A percentile compares a stretch with the other conserved stretches of the same genome.
Evolutionary conservation across 2,888 invertebrate genomes (phyloP).

Genomic region (Scaptomyza parva): DNA sequence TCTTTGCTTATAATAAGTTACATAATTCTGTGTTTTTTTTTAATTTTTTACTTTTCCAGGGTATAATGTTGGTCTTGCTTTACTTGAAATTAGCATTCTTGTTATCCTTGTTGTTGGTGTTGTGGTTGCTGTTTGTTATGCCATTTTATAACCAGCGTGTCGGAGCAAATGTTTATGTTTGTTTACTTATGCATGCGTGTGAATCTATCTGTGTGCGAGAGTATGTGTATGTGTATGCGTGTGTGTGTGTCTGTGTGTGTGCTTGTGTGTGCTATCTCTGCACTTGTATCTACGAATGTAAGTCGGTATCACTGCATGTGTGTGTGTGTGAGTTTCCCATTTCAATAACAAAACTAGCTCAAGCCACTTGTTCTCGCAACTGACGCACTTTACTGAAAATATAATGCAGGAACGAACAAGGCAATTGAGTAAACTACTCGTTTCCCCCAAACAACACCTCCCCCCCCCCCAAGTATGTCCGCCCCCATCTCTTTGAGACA

Average conservation of each 20-base stretch:
- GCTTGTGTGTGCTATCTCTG: conserved; percentile 39
- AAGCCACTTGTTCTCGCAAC: conserved; percentile 78
- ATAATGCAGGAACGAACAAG: conserved; percentile 73
- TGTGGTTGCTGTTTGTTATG: conserved; percentile 74
- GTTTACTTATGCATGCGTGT: conserved; percentile 78
- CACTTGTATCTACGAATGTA: conserved; percentile 52
- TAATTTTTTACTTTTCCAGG: not conserved
- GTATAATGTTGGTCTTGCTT: not conserved
- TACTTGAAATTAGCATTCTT: not conserved
- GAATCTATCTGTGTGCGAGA: conserved; percentile 11
- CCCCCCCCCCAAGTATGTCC: rapidly evolving
- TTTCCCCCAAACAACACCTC: not conserved
- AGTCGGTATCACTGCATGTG: conserved; percentile 19
- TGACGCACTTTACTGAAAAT: conserved; percentile 76
- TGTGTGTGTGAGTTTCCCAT: conserved; percentile 53
- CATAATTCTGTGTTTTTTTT: too few species aligned
- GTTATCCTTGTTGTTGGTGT: conserved; percentile 52
- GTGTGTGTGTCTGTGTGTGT: conserved; percentile 16
- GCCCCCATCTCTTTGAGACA: not conserved
- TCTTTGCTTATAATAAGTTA: too few species aligned
- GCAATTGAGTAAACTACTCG: conserved; percentile 39
- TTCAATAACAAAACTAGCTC: conserved; percentile 79
- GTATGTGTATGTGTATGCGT: conserved; percentile 13
- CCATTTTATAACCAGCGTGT: conserved; percentile 76
- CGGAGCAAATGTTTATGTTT: conserved; percentile 79